Percentiles rank a stretch among this genome's conserved stretches.
Evolutionary conservation across 2,888 invertebrate species (phyloP).

Genomic region (Plebejus anna): DNA sequence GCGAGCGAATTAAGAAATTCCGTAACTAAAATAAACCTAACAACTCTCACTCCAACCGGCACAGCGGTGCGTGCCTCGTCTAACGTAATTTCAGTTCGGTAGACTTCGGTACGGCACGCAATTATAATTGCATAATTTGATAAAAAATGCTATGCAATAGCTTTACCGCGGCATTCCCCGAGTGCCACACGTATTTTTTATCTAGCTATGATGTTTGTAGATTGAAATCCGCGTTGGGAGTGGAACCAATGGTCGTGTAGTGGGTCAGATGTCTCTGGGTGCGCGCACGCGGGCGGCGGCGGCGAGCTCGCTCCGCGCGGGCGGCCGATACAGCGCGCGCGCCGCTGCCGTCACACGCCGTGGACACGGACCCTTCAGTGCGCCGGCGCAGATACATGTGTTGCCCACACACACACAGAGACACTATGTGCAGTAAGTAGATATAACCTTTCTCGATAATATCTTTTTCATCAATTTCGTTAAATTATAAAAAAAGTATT

Average conservation of each 20-base stretch:
- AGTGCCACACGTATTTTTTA: too few relatives aligned
- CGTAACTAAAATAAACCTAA: too few relatives aligned
- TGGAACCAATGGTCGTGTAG: conserved; percentile 62
- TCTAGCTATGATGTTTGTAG: conserved; percentile 40
- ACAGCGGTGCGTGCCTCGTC: too few relatives aligned
- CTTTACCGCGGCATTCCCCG: too few relatives aligned
- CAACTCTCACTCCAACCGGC: too few relatives aligned
- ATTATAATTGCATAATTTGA: too few relatives aligned
- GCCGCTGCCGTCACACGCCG: conserved; percentile 93
- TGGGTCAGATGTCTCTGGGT: conserved; percentile 92
- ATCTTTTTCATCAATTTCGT: background rate
- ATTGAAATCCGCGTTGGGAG: conserved; percentile 69
- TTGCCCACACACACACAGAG: conserved; percentile 78
- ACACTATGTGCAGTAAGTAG: conserved; percentile 71
- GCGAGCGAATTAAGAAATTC: too few relatives aligned
- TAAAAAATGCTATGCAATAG: too few relatives aligned
- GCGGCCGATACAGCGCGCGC: conserved; percentile 91
- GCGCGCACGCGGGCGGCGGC: conserved; percentile 93
- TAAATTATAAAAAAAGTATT: background rate
- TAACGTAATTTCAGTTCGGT: too few relatives aligned
- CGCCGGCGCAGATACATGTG: conserved; percentile 86
- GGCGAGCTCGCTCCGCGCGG: conserved; percentile 91
- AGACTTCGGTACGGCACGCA: too few relatives aligned
- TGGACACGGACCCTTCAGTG: conserved; percentile 94
- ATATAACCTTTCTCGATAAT: background rate